Conservation (phyloP, 2,888 invertebrate species). For the Caenorhabditis angaria region DNA sequence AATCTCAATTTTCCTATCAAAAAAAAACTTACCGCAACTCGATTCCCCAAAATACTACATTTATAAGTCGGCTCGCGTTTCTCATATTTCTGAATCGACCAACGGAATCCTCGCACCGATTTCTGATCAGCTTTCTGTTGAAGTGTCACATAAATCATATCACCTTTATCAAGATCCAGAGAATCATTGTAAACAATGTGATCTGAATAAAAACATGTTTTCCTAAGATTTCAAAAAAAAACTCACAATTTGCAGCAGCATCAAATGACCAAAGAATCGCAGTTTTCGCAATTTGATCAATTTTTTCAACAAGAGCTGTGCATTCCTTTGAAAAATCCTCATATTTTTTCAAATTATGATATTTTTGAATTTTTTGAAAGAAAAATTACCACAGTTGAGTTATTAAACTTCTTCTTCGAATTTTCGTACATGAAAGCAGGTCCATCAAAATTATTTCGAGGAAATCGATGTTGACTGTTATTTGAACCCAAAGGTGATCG, state of each 20-base stretch:
- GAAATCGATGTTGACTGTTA: background rate
- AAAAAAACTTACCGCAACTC: background rate
- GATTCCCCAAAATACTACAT: background rate
- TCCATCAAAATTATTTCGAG: background rate
- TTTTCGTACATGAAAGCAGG: background rate
- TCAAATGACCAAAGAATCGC: slow-evolving; percentile 2
- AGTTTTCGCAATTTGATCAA: background rate
- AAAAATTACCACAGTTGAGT: background rate
- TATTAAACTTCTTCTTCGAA: background rate
- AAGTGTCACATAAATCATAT: background rate
- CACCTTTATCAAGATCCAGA: background rate
- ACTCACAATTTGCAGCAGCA: background rate
- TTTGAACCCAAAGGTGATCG: background rate
- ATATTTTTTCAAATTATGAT: too few relatives aligned
- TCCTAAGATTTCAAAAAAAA: too few relatives aligned
- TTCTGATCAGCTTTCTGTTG: background rate
- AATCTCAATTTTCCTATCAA: too few relatives aligned
- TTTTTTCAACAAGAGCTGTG: slow-evolving; percentile 11
- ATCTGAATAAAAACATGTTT: background rate
- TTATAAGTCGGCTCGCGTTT: background rate
- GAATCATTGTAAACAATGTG: background rate
- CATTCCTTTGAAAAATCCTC: too few relatives aligned
- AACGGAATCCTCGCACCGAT: background rate
- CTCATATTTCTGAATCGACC: background rate
- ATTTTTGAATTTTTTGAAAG: too few relatives aligned